phyloP scores from a whole-genome alignment of 2,797 vertebrate genomes.

The Adrianichthys oophorus region DNA sequence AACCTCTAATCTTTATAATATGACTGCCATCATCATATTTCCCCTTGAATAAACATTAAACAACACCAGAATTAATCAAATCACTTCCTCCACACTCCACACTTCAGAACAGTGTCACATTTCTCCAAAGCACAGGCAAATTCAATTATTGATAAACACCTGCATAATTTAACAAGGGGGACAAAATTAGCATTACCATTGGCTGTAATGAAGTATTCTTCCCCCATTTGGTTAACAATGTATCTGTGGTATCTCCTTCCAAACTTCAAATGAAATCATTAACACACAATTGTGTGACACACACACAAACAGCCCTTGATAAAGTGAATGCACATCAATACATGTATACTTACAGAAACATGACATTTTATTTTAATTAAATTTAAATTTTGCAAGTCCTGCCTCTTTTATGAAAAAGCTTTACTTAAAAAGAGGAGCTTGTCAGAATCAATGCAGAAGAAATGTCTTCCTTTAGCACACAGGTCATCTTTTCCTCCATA shows the following conservation, averaged over 20 bases:
- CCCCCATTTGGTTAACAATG: background rate
- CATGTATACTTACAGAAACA: background rate
- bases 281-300: background rate
- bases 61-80: too few species aligned
- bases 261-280: background rate
- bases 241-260: background rate
- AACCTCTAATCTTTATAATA: too few species aligned
- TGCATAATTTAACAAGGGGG: background rate
- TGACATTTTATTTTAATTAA: background rate
- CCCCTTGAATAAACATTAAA: too few species aligned
- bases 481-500: constrained; percentile 41
- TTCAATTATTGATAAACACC: background rate
- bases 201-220: background rate
- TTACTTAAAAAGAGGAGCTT: too few species aligned
- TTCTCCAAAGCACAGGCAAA: too few species aligned
- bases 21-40: too few species aligned
- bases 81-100: constrained; percentile 2
- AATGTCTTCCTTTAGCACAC: constrained; percentile 31
- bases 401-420: too few species aligned
- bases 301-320: background rate
- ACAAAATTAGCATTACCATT: background rate
- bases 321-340: background rate
- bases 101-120: too few species aligned
- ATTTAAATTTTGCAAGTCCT: too few species aligned
- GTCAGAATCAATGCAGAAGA: constrained; percentile 35